Base-by-base conservation (phyloP, 2,113 vertebrate genomes). In the Rattus rattus region DNA sequence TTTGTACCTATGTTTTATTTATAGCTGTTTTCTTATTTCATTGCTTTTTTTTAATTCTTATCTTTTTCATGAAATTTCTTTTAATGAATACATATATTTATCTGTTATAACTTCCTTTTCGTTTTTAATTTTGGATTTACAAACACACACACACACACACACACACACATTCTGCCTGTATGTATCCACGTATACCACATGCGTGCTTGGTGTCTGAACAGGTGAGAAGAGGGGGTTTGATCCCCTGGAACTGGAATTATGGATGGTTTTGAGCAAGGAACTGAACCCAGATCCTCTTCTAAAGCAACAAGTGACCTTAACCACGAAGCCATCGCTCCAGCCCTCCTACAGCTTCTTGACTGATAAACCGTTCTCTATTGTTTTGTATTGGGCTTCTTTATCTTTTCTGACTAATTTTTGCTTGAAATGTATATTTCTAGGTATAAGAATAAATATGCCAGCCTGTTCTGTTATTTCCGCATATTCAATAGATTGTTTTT, bases 1-100 rank as follows among this genome's bases (percentile, higher is more conserved):
- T 69, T 72, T 75, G 52, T 63, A 69, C 36, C 10, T 91, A 36
- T 70, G 4, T 28, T 43, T 24, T 49, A 2, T 61, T 11, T 95
- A 59, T 30, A 94, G 13, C 75, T 83, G 49, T 49, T 4, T 79
- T 87, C 54, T 5, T 36, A 91, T 47, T 77, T 90, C 1, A 90
- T 90, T 95, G 84, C 20, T 14, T 39, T 67, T 95, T 92, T 86
- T 90, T n/a, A n/a, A 88, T 61, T 54, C 63, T 59, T 95, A 54
- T 88, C 5, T 92, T 36, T 92, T 94, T 94, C 81, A 73, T 30
- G 75, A 12, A 88, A 20, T 88, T 20, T 94, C n/a, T 84, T 94
- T 59, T 43, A 61, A 39, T 84, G 2, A 12, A 43, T 43, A 39
- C 63, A 14, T 61, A 84, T n/a, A 17, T 54, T n/a, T 8, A 83